Conservation (phyloP, 92 coral and sea anemone genomes). For the Heteractis magnifica region DNA sequence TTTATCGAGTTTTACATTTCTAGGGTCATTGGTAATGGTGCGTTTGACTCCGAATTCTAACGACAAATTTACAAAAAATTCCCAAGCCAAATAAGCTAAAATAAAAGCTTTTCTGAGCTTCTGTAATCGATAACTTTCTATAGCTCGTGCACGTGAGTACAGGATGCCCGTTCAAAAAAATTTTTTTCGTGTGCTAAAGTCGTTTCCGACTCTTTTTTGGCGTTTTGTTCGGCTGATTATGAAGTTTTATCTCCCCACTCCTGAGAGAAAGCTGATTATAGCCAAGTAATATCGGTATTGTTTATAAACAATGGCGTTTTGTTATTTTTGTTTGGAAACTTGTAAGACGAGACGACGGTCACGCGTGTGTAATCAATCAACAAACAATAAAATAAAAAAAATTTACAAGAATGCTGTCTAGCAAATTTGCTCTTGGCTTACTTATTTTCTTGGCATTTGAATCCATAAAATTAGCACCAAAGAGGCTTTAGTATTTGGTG, state of each 20-base stretch:
- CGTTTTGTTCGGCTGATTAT: not conserved
- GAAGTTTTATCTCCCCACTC: not conserved
- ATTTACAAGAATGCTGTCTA: not conserved
- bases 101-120: not conserved
- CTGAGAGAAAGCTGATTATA: not conserved
- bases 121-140: no score
- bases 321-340: not conserved
- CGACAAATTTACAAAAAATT: not conserved
- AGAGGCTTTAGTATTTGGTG: not conserved
- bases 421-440: not conserved
- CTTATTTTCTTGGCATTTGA: not conserved
- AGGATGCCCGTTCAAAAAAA: not conserved
- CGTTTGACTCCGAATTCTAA: not conserved
- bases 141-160: not conserved
- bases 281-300: not conserved
- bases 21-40: slow-evolving; percentile 48
- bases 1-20: slow-evolving; percentile 50
- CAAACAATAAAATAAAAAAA: slow-evolving; percentile 9
- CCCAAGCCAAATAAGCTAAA: not conserved
- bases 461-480: not conserved
- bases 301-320: not conserved
- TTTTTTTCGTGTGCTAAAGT: not conserved
- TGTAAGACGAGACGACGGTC: slow-evolving; percentile 22
- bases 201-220: not conserved
- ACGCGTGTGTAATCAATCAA: slow-evolving; percentile 20